Percentiles rank a stretch among this genome's conserved stretches.
These are phyloP conservation scores for Oceanodroma leucorhoa DNA, from an alignment of 2,797 vertebrate genomes.

Conservation along the genomic window DNA sequence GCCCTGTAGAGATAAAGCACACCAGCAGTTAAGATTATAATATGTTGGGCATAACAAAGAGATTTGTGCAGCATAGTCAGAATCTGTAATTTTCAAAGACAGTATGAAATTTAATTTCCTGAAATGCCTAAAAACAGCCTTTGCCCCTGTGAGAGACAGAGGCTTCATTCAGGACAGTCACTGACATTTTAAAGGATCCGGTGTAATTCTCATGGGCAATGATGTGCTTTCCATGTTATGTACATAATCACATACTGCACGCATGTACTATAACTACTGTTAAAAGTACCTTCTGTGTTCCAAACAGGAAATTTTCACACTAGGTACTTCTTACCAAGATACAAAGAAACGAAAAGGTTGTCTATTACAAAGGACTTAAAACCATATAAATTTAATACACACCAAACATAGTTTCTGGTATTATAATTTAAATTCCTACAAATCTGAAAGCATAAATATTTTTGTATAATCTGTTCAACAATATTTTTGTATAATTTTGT, in stretches of 20 bases:
- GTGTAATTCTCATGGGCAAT: neutral
- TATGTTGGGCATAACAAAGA: neutral
- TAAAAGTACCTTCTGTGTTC: neutral
- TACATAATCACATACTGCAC: neutral
- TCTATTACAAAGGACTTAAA: neutral
- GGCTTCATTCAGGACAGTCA: neutral
- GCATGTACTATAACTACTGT: neutral
- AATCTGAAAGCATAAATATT: neutral
- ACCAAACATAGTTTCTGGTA: neutral
- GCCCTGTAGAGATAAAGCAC: slow-evolving; percentile 77
- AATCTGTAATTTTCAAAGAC: neutral
- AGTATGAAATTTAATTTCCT: neutral
- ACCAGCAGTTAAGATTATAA: neutral
- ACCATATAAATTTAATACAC: neutral
- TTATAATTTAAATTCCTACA: neutral
- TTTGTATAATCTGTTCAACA: neutral
- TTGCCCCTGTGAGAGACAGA: neutral
- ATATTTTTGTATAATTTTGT: neutral
- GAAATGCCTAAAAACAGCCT: neutral
- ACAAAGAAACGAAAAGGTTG: neutral
- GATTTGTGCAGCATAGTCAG: neutral
- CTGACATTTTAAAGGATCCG: neutral
- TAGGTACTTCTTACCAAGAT: neutral
- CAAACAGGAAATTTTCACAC: neutral
- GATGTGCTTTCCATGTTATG: neutral